phyloP scores from a whole-genome alignment of 2,888 invertebrate genomes.

The Physocephala rufipes region DNA sequence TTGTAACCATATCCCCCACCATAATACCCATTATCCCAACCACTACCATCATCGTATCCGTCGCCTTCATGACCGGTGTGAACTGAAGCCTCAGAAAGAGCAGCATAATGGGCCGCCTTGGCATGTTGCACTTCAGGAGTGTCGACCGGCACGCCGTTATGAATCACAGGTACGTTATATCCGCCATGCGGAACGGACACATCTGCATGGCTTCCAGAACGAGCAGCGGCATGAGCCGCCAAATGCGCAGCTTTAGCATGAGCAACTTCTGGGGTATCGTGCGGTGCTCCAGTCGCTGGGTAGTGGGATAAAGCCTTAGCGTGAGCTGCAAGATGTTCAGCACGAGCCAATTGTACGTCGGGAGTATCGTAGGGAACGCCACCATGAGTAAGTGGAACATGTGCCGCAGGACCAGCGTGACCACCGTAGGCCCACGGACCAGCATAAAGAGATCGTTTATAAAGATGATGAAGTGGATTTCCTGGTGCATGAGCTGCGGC shows the following conservation, averaged over 20 bases:
- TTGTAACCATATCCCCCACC: conserved; percentile 58
- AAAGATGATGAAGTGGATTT: conserved; percentile 60
- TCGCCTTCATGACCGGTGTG: conserved; percentile 47
- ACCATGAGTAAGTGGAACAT: conserved; percentile 63
- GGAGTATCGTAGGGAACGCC: conserved; percentile 68
- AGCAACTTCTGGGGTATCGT: conserved; percentile 67
- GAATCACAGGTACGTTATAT: conserved; percentile 64
- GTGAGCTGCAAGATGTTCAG: conserved; percentile 64
- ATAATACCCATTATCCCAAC: conserved; percentile 52
- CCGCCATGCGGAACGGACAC: conserved; percentile 50
- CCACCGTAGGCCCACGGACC: conserved; percentile 57
- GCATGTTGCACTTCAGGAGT: conserved; percentile 68
- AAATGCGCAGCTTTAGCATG: conserved; percentile 64
- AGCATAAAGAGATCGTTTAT: conserved; percentile 65
- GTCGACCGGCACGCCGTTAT: conserved; percentile 67
- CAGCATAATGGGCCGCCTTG: conserved; percentile 64
- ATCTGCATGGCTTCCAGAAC: conserved; percentile 47
- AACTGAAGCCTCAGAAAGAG: conserved; percentile 59
- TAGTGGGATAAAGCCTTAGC: conserved; percentile 60
- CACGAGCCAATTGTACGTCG: conserved; percentile 67
- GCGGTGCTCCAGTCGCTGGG: conserved; percentile 57
- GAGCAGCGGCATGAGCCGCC: conserved; percentile 64
- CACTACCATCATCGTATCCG: conserved; percentile 46
- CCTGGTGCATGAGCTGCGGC: conserved; percentile 49
- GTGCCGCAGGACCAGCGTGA: conserved; percentile 52